Evolutionary conservation across 1,140 invertebrate genomes (phyloP).

Genomic region (Drosophila lowei): DNA sequence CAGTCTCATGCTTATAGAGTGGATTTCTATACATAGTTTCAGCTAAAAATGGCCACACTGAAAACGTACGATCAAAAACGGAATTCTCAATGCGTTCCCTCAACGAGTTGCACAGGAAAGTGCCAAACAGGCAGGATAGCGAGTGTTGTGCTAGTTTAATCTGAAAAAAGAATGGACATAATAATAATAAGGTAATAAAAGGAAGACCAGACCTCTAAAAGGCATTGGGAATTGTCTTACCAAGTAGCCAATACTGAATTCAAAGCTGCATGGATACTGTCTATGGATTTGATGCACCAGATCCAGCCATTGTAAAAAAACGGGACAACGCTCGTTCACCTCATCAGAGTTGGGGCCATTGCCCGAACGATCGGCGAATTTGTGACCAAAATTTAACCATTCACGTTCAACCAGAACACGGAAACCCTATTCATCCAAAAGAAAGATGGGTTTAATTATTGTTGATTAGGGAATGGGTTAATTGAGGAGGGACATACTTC

Average conservation of each 20-base stretch:
- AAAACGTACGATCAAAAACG: constrained; percentile 90
- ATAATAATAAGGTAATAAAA: no score
- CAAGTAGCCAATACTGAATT: constrained; percentile 96
- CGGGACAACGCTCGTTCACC: constrained; percentile 95
- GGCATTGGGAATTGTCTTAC: constrained; percentile 85
- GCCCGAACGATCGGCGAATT: constrained; percentile 97
- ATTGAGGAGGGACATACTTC: constrained; percentile 85
- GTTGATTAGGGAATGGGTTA: not conserved
- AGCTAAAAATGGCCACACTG: constrained; percentile 94
- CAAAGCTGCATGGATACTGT: constrained; percentile 96
- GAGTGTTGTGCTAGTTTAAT: constrained; percentile 97
- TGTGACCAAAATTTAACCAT: constrained; percentile 98
- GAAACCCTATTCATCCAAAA: constrained; percentile 88
- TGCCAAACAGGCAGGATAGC: constrained; percentile 98
- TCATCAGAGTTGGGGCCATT: constrained; percentile 92
- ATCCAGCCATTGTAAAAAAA: constrained; percentile 99
- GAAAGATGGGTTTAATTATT: constrained; percentile 14
- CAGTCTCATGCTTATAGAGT: constrained; percentile 87
- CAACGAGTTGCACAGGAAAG: constrained; percentile 96
- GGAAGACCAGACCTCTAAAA: not conserved
- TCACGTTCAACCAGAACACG: constrained; percentile 95
- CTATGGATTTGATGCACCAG: constrained; percentile 95
- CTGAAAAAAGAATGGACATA: constrained; percentile 84
- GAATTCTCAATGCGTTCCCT: constrained; percentile 89
- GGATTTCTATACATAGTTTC: constrained; percentile 93